Evolutionary conservation across 2,797 vertebrate species (phyloP).

Genomic region (Monodelphis domestica): DNA sequence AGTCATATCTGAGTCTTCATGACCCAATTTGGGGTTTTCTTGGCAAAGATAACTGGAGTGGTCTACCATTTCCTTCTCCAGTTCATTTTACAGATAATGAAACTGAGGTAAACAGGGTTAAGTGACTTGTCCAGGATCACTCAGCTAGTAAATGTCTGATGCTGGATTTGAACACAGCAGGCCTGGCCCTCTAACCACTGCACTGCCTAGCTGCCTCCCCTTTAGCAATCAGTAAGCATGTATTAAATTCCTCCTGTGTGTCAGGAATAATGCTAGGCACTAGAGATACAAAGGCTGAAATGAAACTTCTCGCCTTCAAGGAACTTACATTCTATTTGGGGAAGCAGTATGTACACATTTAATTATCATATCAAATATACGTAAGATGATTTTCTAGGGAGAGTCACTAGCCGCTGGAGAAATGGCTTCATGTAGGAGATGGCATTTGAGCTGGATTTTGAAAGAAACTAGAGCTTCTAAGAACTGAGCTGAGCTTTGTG

Average conservation of each 20-base stretch:
- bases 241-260: not conserved
- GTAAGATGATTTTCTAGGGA: not conserved
- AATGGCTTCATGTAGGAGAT: not conserved
- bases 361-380: not conserved
- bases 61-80: too few species aligned
- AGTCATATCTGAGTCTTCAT: too few species aligned
- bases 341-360: not conserved
- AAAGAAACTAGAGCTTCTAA: not conserved
- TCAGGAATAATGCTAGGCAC: not conserved
- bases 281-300: not conserved
- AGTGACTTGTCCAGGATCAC: too few species aligned
- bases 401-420: not conserved
- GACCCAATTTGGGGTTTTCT: too few species aligned
- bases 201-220: too few species aligned
- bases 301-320: not conserved
- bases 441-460: not conserved
- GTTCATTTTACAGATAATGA: too few species aligned
- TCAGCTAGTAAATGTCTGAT: too few species aligned
- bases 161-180: too few species aligned
- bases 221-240: not conserved
- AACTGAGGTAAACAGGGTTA: too few species aligned
- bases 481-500: not conserved
- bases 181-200: too few species aligned
- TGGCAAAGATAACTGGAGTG: too few species aligned
- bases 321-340: not conserved